A percentile compares a stretch with the other conserved stretches of the same genome.
Evolutionary conservation across 2,113 vertebrate genomes (phyloP).

Genomic region (Uropsilus gracilis): DNA sequence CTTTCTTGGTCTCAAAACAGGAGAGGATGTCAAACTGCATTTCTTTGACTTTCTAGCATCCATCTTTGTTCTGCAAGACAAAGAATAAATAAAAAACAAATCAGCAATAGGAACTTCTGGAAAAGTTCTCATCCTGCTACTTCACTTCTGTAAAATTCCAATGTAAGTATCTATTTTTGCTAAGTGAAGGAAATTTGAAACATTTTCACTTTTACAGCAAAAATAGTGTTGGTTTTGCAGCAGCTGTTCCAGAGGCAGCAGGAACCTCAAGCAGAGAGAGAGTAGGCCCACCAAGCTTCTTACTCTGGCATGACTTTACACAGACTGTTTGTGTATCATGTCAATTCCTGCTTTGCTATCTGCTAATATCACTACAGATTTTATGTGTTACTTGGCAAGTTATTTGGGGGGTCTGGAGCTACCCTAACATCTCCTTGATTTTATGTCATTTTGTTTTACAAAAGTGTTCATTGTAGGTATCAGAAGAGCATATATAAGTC

Average conservation of each 20-base stretch:
- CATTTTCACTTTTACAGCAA: neutral
- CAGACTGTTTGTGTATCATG: too few species aligned
- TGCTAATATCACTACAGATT: neutral
- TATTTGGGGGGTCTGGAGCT: neutral
- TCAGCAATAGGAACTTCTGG: neutral
- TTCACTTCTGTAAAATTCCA: neutral
- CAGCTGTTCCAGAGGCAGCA: neutral
- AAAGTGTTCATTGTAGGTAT: too few species aligned
- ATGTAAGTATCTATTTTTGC: neutral
- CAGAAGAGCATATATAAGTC: neutral
- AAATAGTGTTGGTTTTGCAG: neutral
- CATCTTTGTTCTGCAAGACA: constrained; percentile 67
- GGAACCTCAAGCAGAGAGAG: neutral
- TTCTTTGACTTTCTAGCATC: constrained; percentile 71
- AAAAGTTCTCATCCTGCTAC: neutral
- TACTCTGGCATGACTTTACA: neutral
- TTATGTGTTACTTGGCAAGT: neutral
- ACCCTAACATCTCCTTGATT: neutral
- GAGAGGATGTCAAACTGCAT: constrained; percentile 50
- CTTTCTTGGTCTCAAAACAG: constrained; percentile 57
- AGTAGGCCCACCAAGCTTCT: neutral
- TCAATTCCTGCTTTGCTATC: neutral
- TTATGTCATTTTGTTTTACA: too few species aligned
- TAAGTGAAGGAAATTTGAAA: neutral
- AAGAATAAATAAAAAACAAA: constrained; percentile 13